Percentiles rank a stretch among this genome's conserved stretches.
Evolutionary conservation across 2,113 vertebrate species (phyloP).

Genomic region (Percopsis transmontana): DNA sequence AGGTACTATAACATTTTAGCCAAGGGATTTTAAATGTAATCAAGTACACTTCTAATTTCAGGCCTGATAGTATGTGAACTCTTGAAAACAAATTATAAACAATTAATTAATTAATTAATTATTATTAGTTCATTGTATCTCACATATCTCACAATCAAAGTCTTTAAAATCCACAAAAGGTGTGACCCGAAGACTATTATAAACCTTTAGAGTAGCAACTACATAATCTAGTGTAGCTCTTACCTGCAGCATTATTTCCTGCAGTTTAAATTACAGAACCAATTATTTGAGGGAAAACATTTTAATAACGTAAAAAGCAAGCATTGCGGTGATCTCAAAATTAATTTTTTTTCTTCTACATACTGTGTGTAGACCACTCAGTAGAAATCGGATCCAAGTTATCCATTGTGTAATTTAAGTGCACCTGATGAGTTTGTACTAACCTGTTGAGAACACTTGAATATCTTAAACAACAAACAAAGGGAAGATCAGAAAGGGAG

Average conservation of each 20-base stretch:
- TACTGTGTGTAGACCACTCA: no score
- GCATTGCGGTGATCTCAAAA: neutral
- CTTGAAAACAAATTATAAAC: no score
- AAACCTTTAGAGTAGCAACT: no score
- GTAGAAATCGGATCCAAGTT: neutral
- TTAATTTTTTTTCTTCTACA: no score
- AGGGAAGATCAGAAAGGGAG: constrained; percentile 77
- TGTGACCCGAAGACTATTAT: no score
- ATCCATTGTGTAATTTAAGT: neutral
- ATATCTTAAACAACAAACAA: constrained; percentile 42
- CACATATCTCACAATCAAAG: no score
- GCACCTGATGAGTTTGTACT: constrained; percentile 41
- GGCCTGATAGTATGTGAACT: no score
- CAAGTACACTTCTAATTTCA: constrained; percentile 20
- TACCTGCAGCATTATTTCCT: neutral
- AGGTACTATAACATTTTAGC: no score
- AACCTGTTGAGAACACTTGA: neutral
- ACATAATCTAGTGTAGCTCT: no score
- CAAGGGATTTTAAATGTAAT: neutral
- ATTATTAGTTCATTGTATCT: no score
- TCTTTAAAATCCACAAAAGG: no score
- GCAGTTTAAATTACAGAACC: neutral
- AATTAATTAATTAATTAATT: no score
- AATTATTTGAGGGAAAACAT: neutral
- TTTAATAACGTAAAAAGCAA: neutral